Evolutionary conservation across 2,797 vertebrate species (phyloP), one percentile per base, ranked within the genome.

Genomic region (Gastrophryne carolinensis): DNA sequence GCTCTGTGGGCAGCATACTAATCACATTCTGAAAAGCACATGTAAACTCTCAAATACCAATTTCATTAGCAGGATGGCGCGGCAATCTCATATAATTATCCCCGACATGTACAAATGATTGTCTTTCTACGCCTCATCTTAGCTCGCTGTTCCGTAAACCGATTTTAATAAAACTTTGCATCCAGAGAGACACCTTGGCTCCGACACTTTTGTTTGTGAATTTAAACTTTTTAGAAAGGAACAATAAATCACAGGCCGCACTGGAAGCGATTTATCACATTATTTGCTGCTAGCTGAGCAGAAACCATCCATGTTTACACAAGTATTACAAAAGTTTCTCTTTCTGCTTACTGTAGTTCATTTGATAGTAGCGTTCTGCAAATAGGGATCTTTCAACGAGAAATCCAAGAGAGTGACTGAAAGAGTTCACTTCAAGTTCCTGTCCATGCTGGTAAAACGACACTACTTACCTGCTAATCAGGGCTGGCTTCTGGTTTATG

Each of bases 101-200:
- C 57, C 27, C 41, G 65, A 63, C 34, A 34, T 50, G 24, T 63
- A 76, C 57, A 76, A 76, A 76, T 69, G 21, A 76, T 76, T 54
- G 64, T 53, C 41, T 61, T 44, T 68, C 41, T 61, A 29, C 11
- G 64, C 73, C 63, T 69, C 23, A 63, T 62, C 62, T 69, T 69
- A 54, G 65, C 62, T 76, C 73, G 69, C 44, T 76, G 65, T 76
- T 62, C 39, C 73, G 21, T 76, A 47, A 76, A 76, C 47, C 57
- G 54, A 44, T 69, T 76, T 62, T 47, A 56, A 69, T 69, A 69
- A 62, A 69, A 70, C 34, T 39, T 24, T 62, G 73, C 56, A 69
- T 69, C 73, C 44, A 26, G 24, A 15, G 65, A 76, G 60, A 62
- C 30, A 34, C 47, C 69, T 76, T 66, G 44, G 29, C 32, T 37